phyloP scores from a whole-genome alignment of 2,888 invertebrate species.

The Oasisia sp. region DNA sequence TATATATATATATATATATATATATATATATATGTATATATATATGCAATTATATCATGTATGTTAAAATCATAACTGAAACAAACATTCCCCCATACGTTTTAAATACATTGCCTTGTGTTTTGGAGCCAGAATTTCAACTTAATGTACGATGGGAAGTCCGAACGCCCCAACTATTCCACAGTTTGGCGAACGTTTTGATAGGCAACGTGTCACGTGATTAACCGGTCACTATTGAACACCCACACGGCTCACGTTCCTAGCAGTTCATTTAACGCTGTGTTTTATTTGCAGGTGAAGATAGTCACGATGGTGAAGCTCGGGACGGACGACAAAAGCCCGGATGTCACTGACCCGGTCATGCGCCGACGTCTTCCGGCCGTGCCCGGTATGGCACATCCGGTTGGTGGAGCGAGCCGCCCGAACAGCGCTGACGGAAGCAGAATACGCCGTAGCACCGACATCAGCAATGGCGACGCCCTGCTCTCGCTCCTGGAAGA shows the following conservation, averaged over 20 bases:
- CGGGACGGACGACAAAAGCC: not conserved
- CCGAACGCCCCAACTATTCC: too few species aligned
- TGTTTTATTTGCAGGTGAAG: not conserved
- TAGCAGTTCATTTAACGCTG: not conserved
- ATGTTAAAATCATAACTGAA: too few species aligned
- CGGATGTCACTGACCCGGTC: not conserved
- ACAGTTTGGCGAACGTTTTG: too few species aligned
- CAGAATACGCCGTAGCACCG: conserved; percentile 33
- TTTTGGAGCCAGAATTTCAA: too few species aligned
- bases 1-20: too few species aligned
- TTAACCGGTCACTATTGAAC: not conserved
- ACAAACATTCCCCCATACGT: too few species aligned
- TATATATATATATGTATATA: too few species aligned
- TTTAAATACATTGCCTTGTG: too few species aligned
- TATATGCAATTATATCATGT: too few species aligned
- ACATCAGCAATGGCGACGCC: conserved; percentile 45
- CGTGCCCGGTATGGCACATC: not conserved
- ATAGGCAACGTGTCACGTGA: not conserved
- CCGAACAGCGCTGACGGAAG: conserved; percentile 26
- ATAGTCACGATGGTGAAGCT: not conserved
- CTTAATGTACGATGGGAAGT: too few species aligned
- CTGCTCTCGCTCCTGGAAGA: conserved; percentile 36
- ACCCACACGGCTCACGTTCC: not conserved
- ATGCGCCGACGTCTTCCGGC: conserved; percentile 14
- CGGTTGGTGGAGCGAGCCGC: not conserved